phyloP scores from a whole-genome alignment of 2,797 vertebrate species.

The Octomys mimax region DNA sequence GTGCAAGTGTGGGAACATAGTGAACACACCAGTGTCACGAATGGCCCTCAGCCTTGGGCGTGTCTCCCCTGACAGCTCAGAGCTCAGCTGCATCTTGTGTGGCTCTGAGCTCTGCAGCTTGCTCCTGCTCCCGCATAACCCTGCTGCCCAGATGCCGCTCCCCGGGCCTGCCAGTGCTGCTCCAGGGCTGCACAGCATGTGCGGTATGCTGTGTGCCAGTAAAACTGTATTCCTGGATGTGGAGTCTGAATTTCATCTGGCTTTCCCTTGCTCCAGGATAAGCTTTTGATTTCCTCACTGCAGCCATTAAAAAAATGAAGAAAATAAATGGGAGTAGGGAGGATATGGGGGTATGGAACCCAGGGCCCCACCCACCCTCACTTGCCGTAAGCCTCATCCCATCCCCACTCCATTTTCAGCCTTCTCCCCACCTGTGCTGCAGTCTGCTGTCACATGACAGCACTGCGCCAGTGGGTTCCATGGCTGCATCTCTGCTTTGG shows the following conservation, averaged over 20 bases:
- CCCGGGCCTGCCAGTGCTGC: background rate
- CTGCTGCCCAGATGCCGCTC: background rate
- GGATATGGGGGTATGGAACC: too few species aligned
- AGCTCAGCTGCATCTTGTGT: background rate
- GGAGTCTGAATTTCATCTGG: too few species aligned
- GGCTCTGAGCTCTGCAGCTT: background rate
- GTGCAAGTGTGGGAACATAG: background rate
- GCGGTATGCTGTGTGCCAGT: fast-evolving
- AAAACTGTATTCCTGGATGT: fast-evolving
- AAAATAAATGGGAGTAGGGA: background rate
- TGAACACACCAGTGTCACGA: too few species aligned
- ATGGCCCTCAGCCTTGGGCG: background rate
- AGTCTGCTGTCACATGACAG: background rate
- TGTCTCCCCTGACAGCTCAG: background rate
- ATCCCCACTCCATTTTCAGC: background rate
- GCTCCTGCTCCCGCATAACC: too few species aligned
- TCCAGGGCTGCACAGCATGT: too few species aligned
- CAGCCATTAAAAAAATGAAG: background rate
- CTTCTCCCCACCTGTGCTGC: background rate
- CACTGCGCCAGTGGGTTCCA: background rate
- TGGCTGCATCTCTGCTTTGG: background rate
- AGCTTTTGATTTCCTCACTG: background rate
- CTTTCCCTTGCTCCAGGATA: background rate
- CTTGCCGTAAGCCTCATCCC: background rate
- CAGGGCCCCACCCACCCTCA: background rate